Evolutionary conservation across 64 coral and sea anemone species (phyloP).

Genomic region (Actinia equina): DNA sequence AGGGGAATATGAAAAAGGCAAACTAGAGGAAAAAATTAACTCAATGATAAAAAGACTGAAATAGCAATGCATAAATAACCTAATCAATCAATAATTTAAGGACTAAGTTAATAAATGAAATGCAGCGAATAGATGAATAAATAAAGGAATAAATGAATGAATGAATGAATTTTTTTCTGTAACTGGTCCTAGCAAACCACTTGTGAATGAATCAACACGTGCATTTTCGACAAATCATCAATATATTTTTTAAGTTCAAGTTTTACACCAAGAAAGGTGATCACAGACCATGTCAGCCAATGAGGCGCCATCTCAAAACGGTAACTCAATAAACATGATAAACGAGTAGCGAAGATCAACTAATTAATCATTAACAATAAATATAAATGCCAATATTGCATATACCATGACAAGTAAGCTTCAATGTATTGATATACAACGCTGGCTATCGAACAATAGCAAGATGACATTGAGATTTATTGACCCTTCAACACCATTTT

Average conservation of each 20-base stretch:
- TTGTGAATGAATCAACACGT: no score
- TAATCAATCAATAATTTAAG: background rate
- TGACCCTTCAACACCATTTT: background rate
- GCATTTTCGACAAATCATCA: background rate
- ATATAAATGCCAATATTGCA: background rate
- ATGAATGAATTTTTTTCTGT: background rate
- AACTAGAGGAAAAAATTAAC: no score
- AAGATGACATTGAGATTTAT: background rate
- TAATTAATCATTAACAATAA: constrained; percentile 4
- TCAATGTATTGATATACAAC: background rate
- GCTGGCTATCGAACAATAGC: background rate
- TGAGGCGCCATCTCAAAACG: background rate
- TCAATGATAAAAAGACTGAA: no score
- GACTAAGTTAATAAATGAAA: background rate
- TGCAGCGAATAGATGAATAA: background rate
- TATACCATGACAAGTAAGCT: background rate
- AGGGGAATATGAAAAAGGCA: no score
- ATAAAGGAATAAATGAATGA: background rate
- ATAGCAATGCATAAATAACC: no score
- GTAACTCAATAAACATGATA: background rate
- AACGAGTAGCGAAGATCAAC: background rate
- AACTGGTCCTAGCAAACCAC: no score
- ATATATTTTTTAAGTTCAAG: background rate
- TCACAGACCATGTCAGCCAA: background rate
- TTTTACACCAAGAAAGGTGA: background rate